Conservation (phyloP, 2,113 vertebrate species). For the Nanorana parkeri region DNA sequence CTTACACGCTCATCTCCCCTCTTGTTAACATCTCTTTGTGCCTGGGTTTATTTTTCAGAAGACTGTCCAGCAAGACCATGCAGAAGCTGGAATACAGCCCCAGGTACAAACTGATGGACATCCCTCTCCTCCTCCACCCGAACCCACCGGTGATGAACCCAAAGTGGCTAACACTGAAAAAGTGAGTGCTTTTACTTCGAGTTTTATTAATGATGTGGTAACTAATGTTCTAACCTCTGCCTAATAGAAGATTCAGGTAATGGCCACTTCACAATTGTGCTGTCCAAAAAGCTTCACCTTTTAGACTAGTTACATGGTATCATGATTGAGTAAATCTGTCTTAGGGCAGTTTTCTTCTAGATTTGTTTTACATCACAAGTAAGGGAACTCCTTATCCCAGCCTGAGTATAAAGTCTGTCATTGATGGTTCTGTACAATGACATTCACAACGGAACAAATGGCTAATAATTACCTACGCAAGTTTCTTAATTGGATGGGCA, state of each 20-base stretch:
- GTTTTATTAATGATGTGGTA: too few species aligned
- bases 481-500: neutral
- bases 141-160: constrained; percentile 80
- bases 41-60: constrained; percentile 84
- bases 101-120: constrained; percentile 84
- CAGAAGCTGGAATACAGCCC: constrained; percentile 80
- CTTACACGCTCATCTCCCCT: constrained; percentile 63
- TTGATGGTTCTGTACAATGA: neutral
- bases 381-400: too few species aligned
- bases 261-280: too few species aligned
- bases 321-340: too few species aligned
- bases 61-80: constrained; percentile 79
- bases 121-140: constrained; percentile 77
- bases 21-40: constrained; percentile 83
- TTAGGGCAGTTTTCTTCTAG: too few species aligned
- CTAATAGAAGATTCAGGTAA: too few species aligned
- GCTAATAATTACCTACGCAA: neutral
- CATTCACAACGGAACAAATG: neutral
- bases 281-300: too few species aligned
- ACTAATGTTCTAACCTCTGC: too few species aligned
- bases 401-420: too few species aligned
- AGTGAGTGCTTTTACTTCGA: constrained; percentile 78
- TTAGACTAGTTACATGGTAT: too few species aligned
- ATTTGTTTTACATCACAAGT: too few species aligned
- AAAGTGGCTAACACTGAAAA: constrained; percentile 79